Percentiles rank a stretch among this genome's conserved stretches.
Conservation (phyloP, 2,888 invertebrate genomes). For the Brachypterus glaber region DNA sequence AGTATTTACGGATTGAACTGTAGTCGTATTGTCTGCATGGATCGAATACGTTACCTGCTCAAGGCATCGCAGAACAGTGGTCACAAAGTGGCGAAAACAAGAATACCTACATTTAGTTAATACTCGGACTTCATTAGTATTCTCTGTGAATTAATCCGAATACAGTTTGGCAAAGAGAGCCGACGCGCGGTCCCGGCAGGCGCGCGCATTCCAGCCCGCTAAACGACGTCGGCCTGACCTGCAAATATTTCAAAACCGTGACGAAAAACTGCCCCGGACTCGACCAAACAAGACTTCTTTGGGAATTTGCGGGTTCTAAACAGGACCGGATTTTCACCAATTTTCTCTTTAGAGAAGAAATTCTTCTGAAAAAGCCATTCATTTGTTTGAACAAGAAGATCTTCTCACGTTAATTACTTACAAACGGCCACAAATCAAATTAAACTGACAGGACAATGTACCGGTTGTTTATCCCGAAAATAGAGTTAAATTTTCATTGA, state of each 20-base stretch:
- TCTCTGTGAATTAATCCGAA: constrained; percentile 41
- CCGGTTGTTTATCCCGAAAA: too few relatives aligned
- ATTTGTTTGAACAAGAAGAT: too few relatives aligned
- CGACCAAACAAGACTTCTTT: not conserved
- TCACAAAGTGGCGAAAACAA: constrained; percentile 36
- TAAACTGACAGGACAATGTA: too few relatives aligned
- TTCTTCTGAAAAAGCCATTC: too few relatives aligned
- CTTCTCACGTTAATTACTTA: too few relatives aligned
- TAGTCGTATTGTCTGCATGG: too few relatives aligned
- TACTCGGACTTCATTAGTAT: constrained; percentile 40
- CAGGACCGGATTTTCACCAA: not conserved
- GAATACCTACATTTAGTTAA: constrained; percentile 39
- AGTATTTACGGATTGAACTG: too few relatives aligned
- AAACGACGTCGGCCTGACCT: constrained; percentile 37
- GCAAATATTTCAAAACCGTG: constrained; percentile 41
- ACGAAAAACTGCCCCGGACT: constrained; percentile 35
- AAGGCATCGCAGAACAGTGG: too few relatives aligned
- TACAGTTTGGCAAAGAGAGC: constrained; percentile 38
- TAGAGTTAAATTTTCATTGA: too few relatives aligned
- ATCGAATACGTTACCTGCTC: too few relatives aligned
- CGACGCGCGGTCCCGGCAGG: constrained; percentile 34
- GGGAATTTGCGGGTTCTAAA: too few relatives aligned
- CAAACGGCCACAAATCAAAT: too few relatives aligned
- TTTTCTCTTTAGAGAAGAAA: not conserved
- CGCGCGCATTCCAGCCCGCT: constrained; percentile 38